Conservation (phyloP, 2,113 vertebrate genomes). For the Machaerirhynchus nigripectus region DNA sequence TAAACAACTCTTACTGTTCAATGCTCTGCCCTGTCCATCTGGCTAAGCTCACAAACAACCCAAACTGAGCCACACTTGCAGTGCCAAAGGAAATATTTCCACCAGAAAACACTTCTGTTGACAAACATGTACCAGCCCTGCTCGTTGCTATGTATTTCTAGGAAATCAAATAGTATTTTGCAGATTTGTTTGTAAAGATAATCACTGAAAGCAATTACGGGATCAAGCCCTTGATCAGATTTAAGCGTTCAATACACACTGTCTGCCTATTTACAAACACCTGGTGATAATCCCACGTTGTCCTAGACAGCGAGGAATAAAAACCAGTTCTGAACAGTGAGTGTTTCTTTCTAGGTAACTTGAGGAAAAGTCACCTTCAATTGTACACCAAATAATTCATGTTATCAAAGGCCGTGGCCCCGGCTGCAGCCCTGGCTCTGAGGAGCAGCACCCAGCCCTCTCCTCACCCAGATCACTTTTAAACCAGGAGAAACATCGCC, state of each 20-base stretch:
- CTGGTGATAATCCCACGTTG: neutral
- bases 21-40: fast-evolving
- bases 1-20: neutral
- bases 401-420: too few relatives aligned
- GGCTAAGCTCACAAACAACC: neutral
- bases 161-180: neutral
- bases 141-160: neutral
- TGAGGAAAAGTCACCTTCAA: neutral
- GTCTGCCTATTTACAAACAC: neutral
- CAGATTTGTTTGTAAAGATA: neutral
- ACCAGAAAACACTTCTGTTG: neutral
- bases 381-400: neutral
- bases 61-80: neutral
- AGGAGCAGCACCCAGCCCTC: neutral
- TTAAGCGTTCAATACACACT: neutral
- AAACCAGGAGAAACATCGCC: neutral
- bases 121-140: neutral
- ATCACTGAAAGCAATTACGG: neutral
- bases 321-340: neutral
- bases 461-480: neutral
- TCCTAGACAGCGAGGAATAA: neutral
- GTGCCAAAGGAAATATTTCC: neutral
- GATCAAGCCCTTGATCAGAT: neutral
- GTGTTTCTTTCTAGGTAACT: neutral
- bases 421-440: fast-evolving